Base-by-base conservation (phyloP, 2,113 vertebrate species). In the Piliocolobus tephrosceles region DNA sequence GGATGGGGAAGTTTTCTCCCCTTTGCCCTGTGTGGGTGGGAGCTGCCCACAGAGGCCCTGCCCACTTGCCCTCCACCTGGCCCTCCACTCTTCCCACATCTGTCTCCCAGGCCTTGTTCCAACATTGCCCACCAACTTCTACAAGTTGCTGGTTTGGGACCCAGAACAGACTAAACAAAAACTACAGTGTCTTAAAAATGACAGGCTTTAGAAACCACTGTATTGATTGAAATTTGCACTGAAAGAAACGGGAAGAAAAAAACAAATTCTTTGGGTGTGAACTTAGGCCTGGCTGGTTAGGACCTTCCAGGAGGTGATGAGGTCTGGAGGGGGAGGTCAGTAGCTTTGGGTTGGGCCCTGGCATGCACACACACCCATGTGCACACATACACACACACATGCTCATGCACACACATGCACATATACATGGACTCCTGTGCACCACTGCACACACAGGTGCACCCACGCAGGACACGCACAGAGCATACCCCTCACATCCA, bases 1-100 rank as follows among this genome's bases (percentile, higher is more conserved):
- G 32, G 2, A 90, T 57, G 73, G 88, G 96, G 94, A 96, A 91
- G 94, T 92, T 11, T 38, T 58, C 66, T 73, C 32, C 55, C 80
- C 9, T 1, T 27, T 32, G 79, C 45, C 70, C 68, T n/a, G 78
- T 1, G 90, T 96, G 94, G 90, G 96, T 0, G 38, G 45, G 13
- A 80, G 76, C 45, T 81, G 70, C 70, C 94, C 80, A 79, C 25
- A 32, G 50, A 88, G 90, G 52, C 35, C 64, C 2, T 32, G 14
- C n/a, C 32, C 32, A 14, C 7, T 25, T 78, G 18, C 45, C n/a
- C 61, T 47, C n/a, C 7, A 32, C 64, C 76, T 5, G 2, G 32
- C 8, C 30, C 2, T 14, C 57, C 11, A 52, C 50, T 23, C 35
- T 50, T 50, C 78, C 52, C 43, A 6, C 5, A 12, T 43, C 70